A percentile compares a stretch with the other conserved stretches of the same genome.
Evolutionary conservation across 2,113 vertebrate genomes (phyloP).

Genomic region (Megaptera novaeangliae): DNA sequence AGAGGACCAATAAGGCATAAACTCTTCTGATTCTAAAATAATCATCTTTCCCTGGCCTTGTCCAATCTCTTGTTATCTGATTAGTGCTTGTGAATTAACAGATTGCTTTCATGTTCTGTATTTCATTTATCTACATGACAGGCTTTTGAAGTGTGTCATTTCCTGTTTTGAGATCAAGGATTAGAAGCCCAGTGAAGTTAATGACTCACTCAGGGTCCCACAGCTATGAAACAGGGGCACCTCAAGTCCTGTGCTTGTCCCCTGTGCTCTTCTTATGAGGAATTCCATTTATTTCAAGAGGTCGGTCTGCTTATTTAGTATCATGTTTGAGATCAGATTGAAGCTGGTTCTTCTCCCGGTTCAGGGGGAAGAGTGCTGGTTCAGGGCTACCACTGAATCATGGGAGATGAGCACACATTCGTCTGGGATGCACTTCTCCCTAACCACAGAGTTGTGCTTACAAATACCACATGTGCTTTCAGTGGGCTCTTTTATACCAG

Average conservation of each 20-base stretch:
- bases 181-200: neutral
- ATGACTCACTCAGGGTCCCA: neutral
- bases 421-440: neutral
- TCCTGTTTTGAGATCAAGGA: neutral
- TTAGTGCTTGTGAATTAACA: constrained; percentile 12
- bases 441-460: neutral
- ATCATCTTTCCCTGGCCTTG: neutral
- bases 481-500: neutral
- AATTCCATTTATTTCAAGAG: neutral
- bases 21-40: constrained; percentile 10
- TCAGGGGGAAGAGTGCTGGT: neutral
- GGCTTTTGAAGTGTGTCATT: neutral
- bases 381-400: neutral
- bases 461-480: neutral
- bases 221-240: neutral
- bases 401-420: neutral
- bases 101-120: neutral
- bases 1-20: neutral
- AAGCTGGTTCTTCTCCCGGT: neutral
- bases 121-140: neutral
- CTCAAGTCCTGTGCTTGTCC: neutral
- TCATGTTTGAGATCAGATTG: neutral
- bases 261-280: neutral
- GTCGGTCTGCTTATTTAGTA: neutral
- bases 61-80: constrained; percentile 8